A percentile compares a stretch with the other conserved stretches of the same genome.
phyloP scores from a whole-genome alignment of 1,140 invertebrate species.

The Theocolax elegans region DNA sequence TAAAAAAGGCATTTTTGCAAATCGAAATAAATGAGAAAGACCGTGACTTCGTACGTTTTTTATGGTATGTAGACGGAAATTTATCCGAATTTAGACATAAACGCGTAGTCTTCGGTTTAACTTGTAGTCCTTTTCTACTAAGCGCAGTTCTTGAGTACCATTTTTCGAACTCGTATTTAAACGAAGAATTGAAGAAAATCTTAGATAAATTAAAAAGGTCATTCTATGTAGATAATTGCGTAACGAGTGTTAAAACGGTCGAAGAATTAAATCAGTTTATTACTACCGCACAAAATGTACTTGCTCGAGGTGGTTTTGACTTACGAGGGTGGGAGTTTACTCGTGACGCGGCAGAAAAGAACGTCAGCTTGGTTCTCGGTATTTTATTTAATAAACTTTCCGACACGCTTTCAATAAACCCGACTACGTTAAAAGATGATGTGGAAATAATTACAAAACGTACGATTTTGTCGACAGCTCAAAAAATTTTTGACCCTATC shows the following conservation, averaged over 20 bases:
- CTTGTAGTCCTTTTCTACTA: constrained; percentile 37
- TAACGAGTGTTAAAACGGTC: constrained; percentile 24
- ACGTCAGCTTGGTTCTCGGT: constrained; percentile 20
- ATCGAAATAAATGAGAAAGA: constrained; percentile 52
- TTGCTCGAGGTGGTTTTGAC: constrained; percentile 38
- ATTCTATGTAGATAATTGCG: constrained; percentile 46
- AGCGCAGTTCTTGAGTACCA: constrained; percentile 23
- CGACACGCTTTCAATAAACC: constrained; percentile 39
- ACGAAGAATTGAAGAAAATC: not conserved
- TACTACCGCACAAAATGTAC: not conserved
- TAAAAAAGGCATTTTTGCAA: constrained; percentile 60
- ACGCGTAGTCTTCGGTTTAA: constrained; percentile 39
- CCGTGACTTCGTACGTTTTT: constrained; percentile 52
- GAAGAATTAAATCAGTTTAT: constrained; percentile 30
- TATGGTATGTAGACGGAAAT: constrained; percentile 49
- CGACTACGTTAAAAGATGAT: constrained; percentile 25
- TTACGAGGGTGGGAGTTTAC: constrained; percentile 42
- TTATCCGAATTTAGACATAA: constrained; percentile 26
- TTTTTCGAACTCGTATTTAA: not conserved
- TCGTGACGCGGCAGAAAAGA: constrained; percentile 2
- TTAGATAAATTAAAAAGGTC: constrained; percentile 36
- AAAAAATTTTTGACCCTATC: constrained; percentile 54
- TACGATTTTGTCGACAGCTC: constrained; percentile 43
- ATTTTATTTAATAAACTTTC: constrained; percentile 29
- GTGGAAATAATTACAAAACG: constrained; percentile 38